Percentiles rank a stretch among this genome's conserved stretches.
Conservation (phyloP, 2,797 vertebrate genomes). For the Margarornis squamiger region DNA sequence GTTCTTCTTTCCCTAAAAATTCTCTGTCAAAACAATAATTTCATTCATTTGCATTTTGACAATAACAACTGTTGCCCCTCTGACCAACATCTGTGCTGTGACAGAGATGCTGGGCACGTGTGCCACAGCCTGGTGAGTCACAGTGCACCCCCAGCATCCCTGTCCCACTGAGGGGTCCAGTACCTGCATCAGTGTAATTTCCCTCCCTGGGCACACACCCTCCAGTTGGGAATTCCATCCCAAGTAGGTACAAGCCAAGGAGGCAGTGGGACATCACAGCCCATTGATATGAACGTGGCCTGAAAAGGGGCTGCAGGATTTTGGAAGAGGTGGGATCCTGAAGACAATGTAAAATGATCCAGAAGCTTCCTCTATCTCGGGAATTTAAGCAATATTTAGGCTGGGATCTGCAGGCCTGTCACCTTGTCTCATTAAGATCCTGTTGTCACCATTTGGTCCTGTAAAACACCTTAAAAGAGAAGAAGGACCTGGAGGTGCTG, state of each 20-base stretch:
- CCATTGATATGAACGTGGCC: fast-evolving
- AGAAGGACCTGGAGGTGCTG: not conserved
- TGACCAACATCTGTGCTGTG: slow-evolving; percentile 6
- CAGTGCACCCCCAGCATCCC: not conserved
- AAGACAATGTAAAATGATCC: not conserved
- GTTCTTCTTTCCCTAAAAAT: slow-evolving; percentile 50
- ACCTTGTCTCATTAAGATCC: not conserved
- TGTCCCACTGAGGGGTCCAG: fast-evolving
- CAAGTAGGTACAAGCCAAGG: fast-evolving
- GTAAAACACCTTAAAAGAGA: not conserved
- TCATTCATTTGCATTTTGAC: slow-evolving; percentile 54
- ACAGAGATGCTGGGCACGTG: not conserved
- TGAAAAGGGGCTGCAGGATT: not conserved
- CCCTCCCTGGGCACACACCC: not conserved
- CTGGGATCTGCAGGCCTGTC: not conserved
- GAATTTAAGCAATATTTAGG: not conserved
- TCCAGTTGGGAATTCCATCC: not conserved
- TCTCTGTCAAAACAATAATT: slow-evolving; percentile 39
- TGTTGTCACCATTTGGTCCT: not conserved
- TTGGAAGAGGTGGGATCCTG: not conserved
- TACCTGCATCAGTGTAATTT: not conserved
- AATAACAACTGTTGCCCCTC: slow-evolving; percentile 11
- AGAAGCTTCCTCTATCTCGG: not conserved
- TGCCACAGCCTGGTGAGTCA: not conserved
- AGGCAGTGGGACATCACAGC: not conserved